phyloP scores from a whole-genome alignment of 35 echinoderm and acorn worm species.

The Patiria miniata region DNA sequence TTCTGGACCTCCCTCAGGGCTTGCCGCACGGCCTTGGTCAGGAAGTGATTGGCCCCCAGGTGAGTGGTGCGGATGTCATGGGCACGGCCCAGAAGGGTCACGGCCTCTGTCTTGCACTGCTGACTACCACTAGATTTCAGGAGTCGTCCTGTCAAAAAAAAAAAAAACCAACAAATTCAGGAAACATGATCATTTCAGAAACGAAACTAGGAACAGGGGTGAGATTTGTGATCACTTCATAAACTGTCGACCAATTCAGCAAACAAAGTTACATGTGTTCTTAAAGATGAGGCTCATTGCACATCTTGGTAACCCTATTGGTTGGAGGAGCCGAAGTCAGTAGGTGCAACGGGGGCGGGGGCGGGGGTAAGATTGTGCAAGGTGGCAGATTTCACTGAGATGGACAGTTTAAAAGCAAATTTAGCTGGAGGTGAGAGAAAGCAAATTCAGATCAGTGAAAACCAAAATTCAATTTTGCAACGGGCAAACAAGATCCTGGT shows the following conservation, averaged over 20 bases:
- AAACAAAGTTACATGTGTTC: background rate
- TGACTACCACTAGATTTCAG: conserved; percentile 66
- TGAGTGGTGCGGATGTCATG: conserved; percentile 75
- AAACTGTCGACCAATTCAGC: background rate
- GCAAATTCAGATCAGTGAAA: no score
- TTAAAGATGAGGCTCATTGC: no score
- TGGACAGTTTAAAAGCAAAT: no score
- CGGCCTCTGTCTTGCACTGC: conserved; percentile 78
- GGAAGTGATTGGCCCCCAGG: conserved; percentile 73
- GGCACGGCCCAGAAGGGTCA: conserved; percentile 58
- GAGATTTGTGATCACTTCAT: background rate
- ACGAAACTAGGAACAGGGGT: background rate
- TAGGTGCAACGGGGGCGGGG: no score
- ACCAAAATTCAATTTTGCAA: no score
- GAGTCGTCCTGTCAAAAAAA: conserved; percentile 68
- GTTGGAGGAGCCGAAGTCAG: no score
- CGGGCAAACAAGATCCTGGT: no score
- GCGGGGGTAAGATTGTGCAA: no score
- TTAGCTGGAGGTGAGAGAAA: no score
- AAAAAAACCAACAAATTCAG: no score
- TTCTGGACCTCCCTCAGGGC: conserved; percentile 63
- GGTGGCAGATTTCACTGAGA: no score
- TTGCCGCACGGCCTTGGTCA: conserved; percentile 59
- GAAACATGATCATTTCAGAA: background rate
- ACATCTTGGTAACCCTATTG: no score